These are phyloP conservation scores for Gnatocerus cornutus DNA, from an alignment of 2,888 invertebrate species.

Conservation along the genomic window DNA sequence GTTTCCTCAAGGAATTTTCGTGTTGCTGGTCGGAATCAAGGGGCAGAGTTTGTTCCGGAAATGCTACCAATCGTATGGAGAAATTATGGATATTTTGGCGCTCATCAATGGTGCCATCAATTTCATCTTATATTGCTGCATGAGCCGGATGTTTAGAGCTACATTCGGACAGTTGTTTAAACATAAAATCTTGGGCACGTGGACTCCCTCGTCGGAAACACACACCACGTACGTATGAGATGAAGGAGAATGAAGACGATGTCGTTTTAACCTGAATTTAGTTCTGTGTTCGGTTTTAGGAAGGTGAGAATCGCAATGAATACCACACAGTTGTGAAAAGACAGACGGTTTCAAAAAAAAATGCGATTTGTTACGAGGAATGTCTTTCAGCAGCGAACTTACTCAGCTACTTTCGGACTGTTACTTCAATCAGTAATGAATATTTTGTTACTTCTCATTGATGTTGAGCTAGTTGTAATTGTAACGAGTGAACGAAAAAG, in stretches of 20 bases:
- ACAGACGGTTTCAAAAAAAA: not conserved
- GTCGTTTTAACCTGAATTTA: slow-evolving; percentile 24
- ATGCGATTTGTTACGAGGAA: not conserved
- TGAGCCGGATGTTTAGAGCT: slow-evolving; percentile 93
- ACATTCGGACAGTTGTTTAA: slow-evolving; percentile 84
- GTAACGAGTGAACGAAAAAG: no score
- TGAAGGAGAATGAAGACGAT: slow-evolving; percentile 6
- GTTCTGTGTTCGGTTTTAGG: slow-evolving; percentile 52
- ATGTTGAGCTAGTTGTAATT: no score
- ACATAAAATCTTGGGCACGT: slow-evolving; percentile 77
- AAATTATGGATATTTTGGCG: slow-evolving; percentile 92
- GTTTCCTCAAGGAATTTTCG: slow-evolving; percentile 80
- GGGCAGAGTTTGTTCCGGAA: slow-evolving; percentile 83
- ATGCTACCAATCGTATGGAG: slow-evolving; percentile 88
- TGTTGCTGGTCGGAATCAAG: slow-evolving; percentile 77
- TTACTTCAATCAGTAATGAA: no score
- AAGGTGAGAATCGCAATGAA: slow-evolving; percentile 51
- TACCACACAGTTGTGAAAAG: slow-evolving; percentile 50
- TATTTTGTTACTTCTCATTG: no score
- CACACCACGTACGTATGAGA: slow-evolving; percentile 78
- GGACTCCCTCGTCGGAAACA: slow-evolving; percentile 77
- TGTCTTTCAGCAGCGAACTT: no score
- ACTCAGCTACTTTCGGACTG: no score
- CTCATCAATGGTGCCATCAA: slow-evolving; percentile 94
- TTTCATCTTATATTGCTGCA: slow-evolving; percentile 93